Percentiles rank a stretch among this genome's conserved stretches.
phyloP scores from a whole-genome alignment of 2,888 invertebrate species.

The Metallyticus violacea region DNA sequence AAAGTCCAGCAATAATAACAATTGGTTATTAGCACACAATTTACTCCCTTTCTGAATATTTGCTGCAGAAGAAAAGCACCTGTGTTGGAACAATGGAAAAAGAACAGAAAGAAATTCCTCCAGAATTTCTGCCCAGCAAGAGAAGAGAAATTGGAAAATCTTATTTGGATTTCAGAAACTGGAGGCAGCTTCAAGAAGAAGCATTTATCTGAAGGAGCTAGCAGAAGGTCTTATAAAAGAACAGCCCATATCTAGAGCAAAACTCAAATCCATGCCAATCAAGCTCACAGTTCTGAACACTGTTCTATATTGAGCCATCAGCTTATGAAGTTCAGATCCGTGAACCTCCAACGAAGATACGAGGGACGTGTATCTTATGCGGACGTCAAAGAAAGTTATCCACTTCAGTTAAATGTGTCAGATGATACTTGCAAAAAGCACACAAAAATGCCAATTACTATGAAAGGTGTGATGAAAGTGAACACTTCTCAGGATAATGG shows the following conservation, averaged over 20 bases:
- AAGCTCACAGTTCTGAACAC: no score
- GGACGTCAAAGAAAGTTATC: no score
- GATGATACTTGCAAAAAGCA: no score
- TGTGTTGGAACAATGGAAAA: neutral
- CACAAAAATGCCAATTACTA: no score
- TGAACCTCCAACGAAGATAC: no score
- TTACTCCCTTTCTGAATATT: neutral
- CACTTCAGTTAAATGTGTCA: no score
- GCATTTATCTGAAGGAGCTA: no score
- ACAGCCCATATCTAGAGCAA: neutral
- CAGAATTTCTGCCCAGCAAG: neutral
- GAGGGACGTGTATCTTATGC: no score
- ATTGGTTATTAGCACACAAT: neutral
- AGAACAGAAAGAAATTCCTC: neutral
- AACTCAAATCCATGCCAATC: neutral
- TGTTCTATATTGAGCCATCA: no score
- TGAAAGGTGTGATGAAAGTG: no score
- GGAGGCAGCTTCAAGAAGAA: neutral
- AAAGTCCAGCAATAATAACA: neutral
- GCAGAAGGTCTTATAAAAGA: neutral
- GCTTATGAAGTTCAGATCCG: no score
- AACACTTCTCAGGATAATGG: no score
- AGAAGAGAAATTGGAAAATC: neutral
- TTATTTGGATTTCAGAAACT: neutral
- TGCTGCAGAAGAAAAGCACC: neutral